phyloP scores from a whole-genome alignment of 2,113 vertebrate genomes.

The Puntigrus tetrazona region DNA sequence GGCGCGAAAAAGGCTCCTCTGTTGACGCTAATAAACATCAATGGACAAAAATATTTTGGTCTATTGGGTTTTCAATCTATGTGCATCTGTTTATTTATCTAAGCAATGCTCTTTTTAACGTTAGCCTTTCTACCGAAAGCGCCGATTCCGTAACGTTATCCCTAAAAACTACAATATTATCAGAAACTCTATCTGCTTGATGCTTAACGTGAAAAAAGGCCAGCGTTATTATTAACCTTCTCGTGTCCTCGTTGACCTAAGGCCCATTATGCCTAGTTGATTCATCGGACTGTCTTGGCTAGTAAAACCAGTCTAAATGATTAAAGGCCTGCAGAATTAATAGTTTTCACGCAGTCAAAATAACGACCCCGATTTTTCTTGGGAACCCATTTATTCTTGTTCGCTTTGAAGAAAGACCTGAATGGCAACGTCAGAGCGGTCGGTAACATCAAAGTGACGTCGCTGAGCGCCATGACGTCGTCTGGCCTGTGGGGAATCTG shows the following conservation, averaged over 20 bases:
- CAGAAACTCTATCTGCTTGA: neutral
- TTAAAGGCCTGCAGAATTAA: neutral
- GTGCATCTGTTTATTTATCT: neutral
- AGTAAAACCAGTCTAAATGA: neutral
- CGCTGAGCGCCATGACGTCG: neutral
- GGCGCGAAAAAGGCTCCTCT: neutral
- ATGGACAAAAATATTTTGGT: too few species aligned
- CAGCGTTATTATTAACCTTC: neutral
- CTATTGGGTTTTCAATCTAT: neutral
- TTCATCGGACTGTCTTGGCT: neutral
- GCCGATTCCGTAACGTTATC: neutral
- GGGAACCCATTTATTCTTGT: neutral
- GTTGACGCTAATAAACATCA: conserved; percentile 1
- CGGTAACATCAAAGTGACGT: conserved; percentile 1
- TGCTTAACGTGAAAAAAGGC: neutral
- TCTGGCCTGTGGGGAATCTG: neutral
- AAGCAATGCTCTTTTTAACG: neutral
- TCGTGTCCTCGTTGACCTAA: neutral
- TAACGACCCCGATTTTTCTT: neutral
- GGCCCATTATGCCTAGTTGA: neutral
- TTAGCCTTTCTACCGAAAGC: neutral
- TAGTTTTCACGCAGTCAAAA: neutral
- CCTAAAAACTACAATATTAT: neutral
- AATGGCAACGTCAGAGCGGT: neutral
- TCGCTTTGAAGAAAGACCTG: conserved; percentile 5